Evolutionary conservation across 2,113 vertebrate species (phyloP).

Genomic region (Microtus oregoni): DNA sequence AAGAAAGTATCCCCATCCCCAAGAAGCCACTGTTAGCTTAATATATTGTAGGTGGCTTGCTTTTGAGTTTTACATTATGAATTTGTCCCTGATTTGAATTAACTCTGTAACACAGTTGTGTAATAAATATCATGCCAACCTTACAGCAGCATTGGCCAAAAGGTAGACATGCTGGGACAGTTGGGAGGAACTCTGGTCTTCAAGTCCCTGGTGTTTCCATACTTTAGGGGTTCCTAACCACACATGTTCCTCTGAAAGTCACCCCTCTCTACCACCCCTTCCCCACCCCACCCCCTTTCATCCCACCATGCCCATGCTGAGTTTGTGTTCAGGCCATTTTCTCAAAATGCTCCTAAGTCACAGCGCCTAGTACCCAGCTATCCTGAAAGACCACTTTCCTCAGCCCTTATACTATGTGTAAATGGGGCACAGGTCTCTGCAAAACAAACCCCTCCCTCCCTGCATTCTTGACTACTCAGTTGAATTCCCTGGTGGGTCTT

Average conservation of each 20-base stretch:
- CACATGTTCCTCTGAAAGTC: not conserved
- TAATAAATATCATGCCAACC: not conserved
- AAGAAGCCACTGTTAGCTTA: conserved; percentile 73
- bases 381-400: not conserved
- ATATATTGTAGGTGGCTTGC: conserved; percentile 1
- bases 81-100: not conserved
- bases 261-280: not conserved
- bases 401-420: not conserved
- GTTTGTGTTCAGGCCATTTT: not conserved
- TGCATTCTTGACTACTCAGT: not conserved
- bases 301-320: no score
- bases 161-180: not conserved
- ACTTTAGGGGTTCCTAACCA: not conserved
- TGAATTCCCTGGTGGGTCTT: not conserved
- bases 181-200: not conserved
- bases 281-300: not conserved
- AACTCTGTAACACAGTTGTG: not conserved
- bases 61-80: not conserved
- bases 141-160: not conserved
- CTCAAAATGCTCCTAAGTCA: not conserved
- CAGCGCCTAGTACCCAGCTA: not conserved
- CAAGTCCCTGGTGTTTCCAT: not conserved
- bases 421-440: not conserved
- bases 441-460: not conserved
- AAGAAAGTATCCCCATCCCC: conserved; percentile 36